Evolutionary conservation across 2,888 invertebrate species (phyloP).

Genomic region (Drosophila crucigera): DNA sequence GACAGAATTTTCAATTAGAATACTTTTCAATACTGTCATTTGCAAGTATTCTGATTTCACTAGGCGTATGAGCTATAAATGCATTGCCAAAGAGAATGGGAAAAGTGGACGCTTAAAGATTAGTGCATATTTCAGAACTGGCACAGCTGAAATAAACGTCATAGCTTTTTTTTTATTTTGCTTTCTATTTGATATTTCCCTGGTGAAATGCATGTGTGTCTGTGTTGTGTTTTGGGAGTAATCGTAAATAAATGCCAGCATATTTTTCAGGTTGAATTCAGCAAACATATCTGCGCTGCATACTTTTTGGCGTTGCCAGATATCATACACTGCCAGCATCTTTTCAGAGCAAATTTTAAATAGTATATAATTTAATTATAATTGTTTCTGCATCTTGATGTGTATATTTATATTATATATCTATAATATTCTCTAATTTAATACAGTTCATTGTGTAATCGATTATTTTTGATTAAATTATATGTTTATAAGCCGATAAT

Average conservation of each 20-base stretch:
- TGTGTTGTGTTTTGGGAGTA: background rate
- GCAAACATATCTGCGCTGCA: constrained; percentile 34
- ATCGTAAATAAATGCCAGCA: constrained; percentile 39
- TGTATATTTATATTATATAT: background rate
- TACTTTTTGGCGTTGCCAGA: constrained; percentile 42
- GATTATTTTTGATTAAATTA: background rate
- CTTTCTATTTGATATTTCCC: constrained; percentile 21
- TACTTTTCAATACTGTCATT: constrained; percentile 22
- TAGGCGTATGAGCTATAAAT: constrained; percentile 27
- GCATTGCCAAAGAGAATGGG: background rate
- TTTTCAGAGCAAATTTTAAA: background rate
- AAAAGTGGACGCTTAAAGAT: background rate
- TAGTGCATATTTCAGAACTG: constrained; percentile 19
- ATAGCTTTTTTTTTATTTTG: constrained; percentile 14
- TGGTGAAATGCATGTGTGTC: background rate
- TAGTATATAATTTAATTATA: background rate
- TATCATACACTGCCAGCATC: background rate
- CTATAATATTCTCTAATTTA: background rate
- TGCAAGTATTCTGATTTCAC: constrained; percentile 15
- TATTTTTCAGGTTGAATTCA: constrained; percentile 49
- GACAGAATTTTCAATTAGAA: constrained; percentile 10
- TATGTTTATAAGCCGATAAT: background rate
- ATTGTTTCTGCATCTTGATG: background rate
- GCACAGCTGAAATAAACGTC: constrained; percentile 16
- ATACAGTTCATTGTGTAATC: background rate